phyloP scores from a whole-genome alignment of 2,888 invertebrate species.

The Perizoma affinitatum region DNA sequence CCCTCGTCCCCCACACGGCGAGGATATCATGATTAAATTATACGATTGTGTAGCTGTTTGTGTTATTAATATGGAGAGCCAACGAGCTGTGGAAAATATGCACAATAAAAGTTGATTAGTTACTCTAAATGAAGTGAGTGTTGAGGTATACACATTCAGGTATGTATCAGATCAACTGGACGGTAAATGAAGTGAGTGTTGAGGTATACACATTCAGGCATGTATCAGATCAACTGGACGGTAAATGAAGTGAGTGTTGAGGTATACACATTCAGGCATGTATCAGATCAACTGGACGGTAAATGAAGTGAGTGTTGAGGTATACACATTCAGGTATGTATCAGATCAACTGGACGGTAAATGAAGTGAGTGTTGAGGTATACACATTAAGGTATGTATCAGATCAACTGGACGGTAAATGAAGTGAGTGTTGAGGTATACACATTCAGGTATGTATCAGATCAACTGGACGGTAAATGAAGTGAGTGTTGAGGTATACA shows the following conservation, averaged over 20 bases:
- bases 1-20: conserved; percentile 5
- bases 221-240: conserved; percentile 23
- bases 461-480: conserved; percentile 20
- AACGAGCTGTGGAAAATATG: conserved; percentile 14
- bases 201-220: conserved; percentile 15
- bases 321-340: conserved; percentile 17
- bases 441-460: conserved; percentile 19
- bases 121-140: conserved; percentile 12
- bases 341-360: conserved; percentile 21
- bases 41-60: conserved; percentile 32
- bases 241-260: conserved; percentile 10
- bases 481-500: conserved; percentile 5
- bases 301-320: conserved; percentile 9
- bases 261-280: conserved; percentile 15
- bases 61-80: conserved; percentile 26
- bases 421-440: conserved; percentile 6
- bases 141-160: conserved; percentile 6
- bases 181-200: too few relatives aligned
- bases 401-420: conserved; percentile 20
- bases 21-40: conserved; percentile 35
- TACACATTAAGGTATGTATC: conserved; percentile 18
- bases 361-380: conserved; percentile 7
- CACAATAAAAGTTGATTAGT: conserved; percentile 27
- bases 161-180: conserved; percentile 24
- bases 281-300: conserved; percentile 21